Evolutionary conservation across 2,888 invertebrate species (phyloP), one percentile per base, ranked within the genome.

Genomic region (Lymantria monacha): DNA sequence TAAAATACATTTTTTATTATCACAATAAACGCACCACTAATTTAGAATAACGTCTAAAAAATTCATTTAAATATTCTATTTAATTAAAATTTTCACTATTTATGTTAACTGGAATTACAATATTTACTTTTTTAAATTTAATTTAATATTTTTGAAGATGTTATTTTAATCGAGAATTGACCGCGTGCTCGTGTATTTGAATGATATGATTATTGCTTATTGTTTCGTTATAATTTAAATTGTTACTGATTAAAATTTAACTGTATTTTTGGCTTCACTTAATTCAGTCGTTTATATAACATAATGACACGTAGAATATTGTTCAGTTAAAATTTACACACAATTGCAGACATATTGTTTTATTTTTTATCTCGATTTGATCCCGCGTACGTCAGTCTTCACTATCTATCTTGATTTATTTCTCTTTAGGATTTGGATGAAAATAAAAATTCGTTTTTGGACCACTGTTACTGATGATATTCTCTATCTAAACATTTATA

Each of bases 401-500:
- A 57, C 66, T 58, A 58, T 61, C 46, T 58, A 58, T 61, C 46
- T 61, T 70, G 59, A 64, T 66, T 66, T 63, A 67, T 59, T 57
- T 58, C 55, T 70, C 66, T 64, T 68, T 62, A 66, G 64, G 61
- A 61, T 66, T 45, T 55, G 61, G 59, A 59, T 68, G 63, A 74
- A 74, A 71, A 64, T 65, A 78, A 76, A 22, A 77, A 56, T 64
- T 83, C 79, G 79, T 62, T 45, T 54, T 67, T 67, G 67, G 69
- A 67, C 67, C 67, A 15, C 67, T 52, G 62, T 68, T 67, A 49
- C 53, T 61, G 51, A 46, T 48, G 53, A 15, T 65, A 63, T 47
- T 52, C 44, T 46, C 50, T 54, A 60, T 63, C 66, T 67, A 47
- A 51, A 55, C 44, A 10, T 44, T 30, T 40, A 31, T 9, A 41